A percentile compares a stretch with the other conserved stretches of the same genome.
Evolutionary conservation across 2,888 invertebrate genomes (phyloP).

Genomic region (Lamellibrachia columna): DNA sequence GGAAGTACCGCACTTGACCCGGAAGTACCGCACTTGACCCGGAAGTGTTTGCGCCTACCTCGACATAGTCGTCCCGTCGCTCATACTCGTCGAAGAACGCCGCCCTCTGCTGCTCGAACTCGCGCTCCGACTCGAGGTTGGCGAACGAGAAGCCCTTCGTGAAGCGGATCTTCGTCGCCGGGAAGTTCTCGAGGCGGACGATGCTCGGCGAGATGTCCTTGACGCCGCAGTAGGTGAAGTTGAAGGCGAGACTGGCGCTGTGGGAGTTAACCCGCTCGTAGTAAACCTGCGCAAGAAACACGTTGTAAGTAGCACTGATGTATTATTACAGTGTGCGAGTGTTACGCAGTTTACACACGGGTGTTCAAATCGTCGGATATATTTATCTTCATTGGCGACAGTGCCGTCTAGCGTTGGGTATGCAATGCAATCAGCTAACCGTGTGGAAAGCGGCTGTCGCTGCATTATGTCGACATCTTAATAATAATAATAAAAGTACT

Average conservation of each 20-base stretch:
- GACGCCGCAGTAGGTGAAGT: constrained; percentile 77
- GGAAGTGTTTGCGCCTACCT: constrained; percentile 59
- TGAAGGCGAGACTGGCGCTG: constrained; percentile 80
- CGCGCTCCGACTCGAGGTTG: constrained; percentile 79
- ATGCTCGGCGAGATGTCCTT: constrained; percentile 79
- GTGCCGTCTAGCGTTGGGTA: not conserved
- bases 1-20: not conserved
- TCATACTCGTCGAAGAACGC: constrained; percentile 83
- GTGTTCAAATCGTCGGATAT: not conserved
- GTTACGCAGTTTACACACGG: not conserved
- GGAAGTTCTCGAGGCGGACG: constrained; percentile 74
- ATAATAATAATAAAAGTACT: too few relatives aligned
- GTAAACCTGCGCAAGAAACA: constrained; percentile 72
- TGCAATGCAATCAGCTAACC: too few relatives aligned
- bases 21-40: not conserved
- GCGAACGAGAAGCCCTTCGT: constrained; percentile 85
- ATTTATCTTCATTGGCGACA: not conserved
- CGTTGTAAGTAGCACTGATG: not conserved
- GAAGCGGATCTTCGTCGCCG: constrained; percentile 81
- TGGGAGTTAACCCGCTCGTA: constrained; percentile 85
- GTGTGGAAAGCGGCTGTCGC: too few relatives aligned
- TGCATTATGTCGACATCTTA: too few relatives aligned
- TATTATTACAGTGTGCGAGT: not conserved
- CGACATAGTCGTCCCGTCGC: constrained; percentile 84
- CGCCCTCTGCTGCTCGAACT: constrained; percentile 83